phyloP scores from a whole-genome alignment of 1,140 invertebrate genomes.

The Ridgeia piscesae region DNA sequence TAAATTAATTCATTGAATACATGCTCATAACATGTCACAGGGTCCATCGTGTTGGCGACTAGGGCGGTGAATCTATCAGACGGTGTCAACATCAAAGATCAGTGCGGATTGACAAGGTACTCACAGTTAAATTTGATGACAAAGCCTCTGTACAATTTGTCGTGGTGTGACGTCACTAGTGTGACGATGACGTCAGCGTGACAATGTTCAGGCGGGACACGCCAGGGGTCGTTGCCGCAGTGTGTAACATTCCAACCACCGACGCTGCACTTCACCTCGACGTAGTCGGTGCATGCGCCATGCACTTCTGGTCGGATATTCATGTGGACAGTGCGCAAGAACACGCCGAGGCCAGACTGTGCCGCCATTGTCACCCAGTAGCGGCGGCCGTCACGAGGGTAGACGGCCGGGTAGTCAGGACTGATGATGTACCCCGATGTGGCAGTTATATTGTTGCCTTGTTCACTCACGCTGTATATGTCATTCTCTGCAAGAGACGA shows the following conservation, averaged over 20 bases:
- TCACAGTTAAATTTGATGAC: not conserved
- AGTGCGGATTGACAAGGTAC: not conserved
- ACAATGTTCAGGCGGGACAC: not conserved
- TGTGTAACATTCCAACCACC: not conserved
- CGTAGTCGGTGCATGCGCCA: not conserved
- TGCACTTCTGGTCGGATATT: not conserved
- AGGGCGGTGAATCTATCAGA: not conserved
- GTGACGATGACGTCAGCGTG: not conserved
- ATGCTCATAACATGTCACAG: too few relatives aligned
- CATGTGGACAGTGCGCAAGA: not conserved
- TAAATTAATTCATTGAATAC: too few relatives aligned
- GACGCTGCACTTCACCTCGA: not conserved
- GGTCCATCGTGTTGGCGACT: not conserved
- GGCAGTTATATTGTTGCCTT: too few relatives aligned
- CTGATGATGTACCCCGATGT: not conserved
- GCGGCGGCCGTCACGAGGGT: not conserved
- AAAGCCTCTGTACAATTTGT: not conserved
- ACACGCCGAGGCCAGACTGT: not conserved
- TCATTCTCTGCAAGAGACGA: conserved; percentile 29
- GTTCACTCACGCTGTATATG: not conserved
- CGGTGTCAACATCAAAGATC: not conserved
- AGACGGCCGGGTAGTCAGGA: not conserved
- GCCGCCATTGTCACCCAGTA: not conserved
- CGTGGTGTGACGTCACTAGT: not conserved
- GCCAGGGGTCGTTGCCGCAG: not conserved